Evolutionary conservation across 2,113 vertebrate genomes (phyloP).

Genomic region (Tinamus guttatus): DNA sequence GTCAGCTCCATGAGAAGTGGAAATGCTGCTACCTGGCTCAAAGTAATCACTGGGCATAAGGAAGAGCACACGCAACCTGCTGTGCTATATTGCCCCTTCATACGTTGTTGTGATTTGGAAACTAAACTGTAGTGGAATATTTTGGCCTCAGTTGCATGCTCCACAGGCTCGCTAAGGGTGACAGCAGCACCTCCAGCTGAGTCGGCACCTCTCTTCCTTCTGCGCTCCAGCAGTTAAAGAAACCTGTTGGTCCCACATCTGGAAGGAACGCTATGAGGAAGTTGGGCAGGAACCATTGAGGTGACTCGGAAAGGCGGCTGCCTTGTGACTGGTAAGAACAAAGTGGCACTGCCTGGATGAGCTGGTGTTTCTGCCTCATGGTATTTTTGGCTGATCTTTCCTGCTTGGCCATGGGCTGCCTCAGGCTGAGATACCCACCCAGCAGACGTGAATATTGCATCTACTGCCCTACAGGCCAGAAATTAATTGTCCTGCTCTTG

Average conservation of each 20-base stretch:
- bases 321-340: neutral
- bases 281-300: neutral
- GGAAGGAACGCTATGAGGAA: neutral
- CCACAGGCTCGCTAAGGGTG: rapidly evolving
- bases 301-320: neutral
- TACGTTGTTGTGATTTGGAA: neutral
- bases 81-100: neutral
- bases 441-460: neutral
- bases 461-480: constrained; percentile 1
- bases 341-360: neutral
- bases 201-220: neutral
- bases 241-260: rapidly evolving
- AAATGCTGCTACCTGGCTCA: neutral
- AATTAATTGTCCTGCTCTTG: constrained; percentile 25
- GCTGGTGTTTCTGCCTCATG: neutral
- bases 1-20: neutral
- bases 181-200: neutral
- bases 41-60: rapidly evolving
- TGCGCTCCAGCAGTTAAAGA: neutral
- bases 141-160: neutral
- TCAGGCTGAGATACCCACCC: neutral
- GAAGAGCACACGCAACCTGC: rapidly evolving
- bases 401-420: neutral
- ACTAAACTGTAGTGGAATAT: neutral
- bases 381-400: constrained; percentile 32